phyloP scores from a whole-genome alignment of 2,888 invertebrate genomes.

The Sialis lutaria region DNA sequence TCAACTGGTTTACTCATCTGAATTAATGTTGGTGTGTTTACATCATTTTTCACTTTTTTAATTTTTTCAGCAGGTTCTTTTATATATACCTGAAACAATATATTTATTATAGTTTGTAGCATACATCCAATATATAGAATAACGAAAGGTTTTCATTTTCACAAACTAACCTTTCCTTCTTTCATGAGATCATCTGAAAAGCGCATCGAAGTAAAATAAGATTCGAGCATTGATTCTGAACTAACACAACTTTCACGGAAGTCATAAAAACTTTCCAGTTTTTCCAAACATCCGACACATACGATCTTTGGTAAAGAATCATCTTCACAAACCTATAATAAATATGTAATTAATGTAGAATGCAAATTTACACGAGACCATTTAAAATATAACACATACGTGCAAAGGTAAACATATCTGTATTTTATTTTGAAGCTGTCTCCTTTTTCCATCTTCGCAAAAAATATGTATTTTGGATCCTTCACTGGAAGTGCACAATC shows the following conservation, averaged over 20 bases:
- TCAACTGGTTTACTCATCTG: neutral
- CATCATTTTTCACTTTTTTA: conserved; percentile 13
- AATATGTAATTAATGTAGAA: neutral
- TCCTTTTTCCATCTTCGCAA: conserved; percentile 43
- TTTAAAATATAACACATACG: conserved; percentile 23
- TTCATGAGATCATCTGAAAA: conserved; percentile 41
- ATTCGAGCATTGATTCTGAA: conserved; percentile 47
- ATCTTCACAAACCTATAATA: conserved; percentile 40
- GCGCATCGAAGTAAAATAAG: conserved; percentile 40
- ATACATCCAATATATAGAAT: neutral
- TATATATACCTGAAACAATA: conserved; percentile 30
- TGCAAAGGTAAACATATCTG: conserved; percentile 42
- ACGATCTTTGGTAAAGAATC: conserved; percentile 53
- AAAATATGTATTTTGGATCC: conserved; percentile 48
- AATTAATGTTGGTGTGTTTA: conserved; percentile 3
- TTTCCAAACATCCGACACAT: conserved; percentile 42
- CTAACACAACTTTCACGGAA: conserved; percentile 45
- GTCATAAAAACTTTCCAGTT: conserved; percentile 39
- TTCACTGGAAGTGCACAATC: conserved; percentile 48
- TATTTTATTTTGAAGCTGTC: conserved; percentile 45
- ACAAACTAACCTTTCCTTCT: conserved; percentile 33
- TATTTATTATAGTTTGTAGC: neutral
- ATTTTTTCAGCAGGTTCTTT: conserved; percentile 26
- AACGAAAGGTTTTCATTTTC: neutral
- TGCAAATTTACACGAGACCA: conserved; percentile 1